Base-by-base conservation (phyloP, 2,888 invertebrate genomes). In the Torymus texanus region DNA sequence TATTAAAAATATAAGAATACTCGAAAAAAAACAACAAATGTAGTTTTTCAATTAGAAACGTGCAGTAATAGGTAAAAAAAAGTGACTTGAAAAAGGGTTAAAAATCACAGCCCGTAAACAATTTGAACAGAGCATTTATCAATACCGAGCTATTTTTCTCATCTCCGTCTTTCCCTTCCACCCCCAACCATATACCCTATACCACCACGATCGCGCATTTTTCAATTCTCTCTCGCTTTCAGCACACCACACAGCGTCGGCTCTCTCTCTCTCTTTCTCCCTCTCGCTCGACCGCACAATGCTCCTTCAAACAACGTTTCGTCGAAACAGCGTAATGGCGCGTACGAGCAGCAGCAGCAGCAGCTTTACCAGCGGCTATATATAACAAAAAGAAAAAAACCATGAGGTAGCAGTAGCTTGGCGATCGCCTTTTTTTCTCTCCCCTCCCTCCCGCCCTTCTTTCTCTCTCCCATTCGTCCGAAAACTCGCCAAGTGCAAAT, bases 251-350 rank as follows among this genome's bases (percentile, higher is more conserved):
- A 41, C 29, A 3, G 29, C 21, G 1, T 78, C 73, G 62, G 67
- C 73, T 13, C 53, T 61, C 61, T 29, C 61, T n/a, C 59, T 24
- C 65, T 63, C 24, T 61, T 24, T 18, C 68, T 29, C 55, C 18
- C 61, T 16, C 29, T 53, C 51, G 18, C 70, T 55, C 58, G 61
- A 51, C 51, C 41, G 59, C 59, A 13, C 55, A 55, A 21, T 58
- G 16, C 16, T 50, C 68, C 50, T 58, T 53, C 41, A 41, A 55
- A 24, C 10, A 65, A 14, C 65, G 51, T 29, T 75, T 62, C 68
- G 24, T 14, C 67, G 67, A 56, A 79, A 75, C 71, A 16, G 75
- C 50, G 75, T 79, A 79, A 79, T 79, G 79, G 74, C 55, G 70
- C 71, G 71, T 79, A 50, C 51, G 21, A 21, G 21, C 21, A 21